Base-by-base conservation (phyloP, 2,888 invertebrate genomes). In the Carcina quercana region DNA sequence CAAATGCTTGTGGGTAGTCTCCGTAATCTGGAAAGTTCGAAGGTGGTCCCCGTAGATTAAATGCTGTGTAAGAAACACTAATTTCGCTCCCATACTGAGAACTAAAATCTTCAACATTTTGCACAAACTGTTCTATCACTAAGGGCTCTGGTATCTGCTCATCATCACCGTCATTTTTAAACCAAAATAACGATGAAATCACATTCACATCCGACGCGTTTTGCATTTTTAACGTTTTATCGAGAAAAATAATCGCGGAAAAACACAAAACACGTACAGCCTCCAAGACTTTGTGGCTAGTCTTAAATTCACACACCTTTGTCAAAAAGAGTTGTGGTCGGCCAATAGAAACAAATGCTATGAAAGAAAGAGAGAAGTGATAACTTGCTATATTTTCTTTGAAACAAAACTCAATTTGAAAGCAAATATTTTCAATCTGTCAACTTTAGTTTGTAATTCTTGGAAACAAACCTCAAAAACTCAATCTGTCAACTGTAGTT, bases 61-160 rank as follows among this genome's bases (percentile, higher is more conserved):
- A 88, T 3, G 95, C 95, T 3, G 94, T 92, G 61, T 96, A 96
- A 0, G 94, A 95, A 60, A 94, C 92, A 75, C 94, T 94, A 40
- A 89, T 90, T 68, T 91, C 91, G 65, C 91, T 93, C 38, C 95
- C 96, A 79, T 96, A 97, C 74, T 94, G 94, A 1, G 95, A 95
- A 64, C 94, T 94, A 62, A 93, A 96, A 65, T 93, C 92, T 26
- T 89, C 79, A 24, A 96, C 93, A 59, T 88, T 88, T 51, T 89
- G 86, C 2, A 91, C 95, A 72, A 89, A 95, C 59, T 94, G 94
- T 57, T 93, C 91, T 20, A 92, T 68, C 53, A 87, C 78, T 45
- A 73, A 62, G 6, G 67, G 59, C 38, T 74, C 67, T 24, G 59
- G 58, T 2, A 11, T 12, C 30, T 73, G 63, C 11, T 70, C 66